Percentiles rank a stretch among this genome's conserved stretches.
Conservation (phyloP, 2,888 invertebrate genomes). For the Mesorhabditis sp. region DNA sequence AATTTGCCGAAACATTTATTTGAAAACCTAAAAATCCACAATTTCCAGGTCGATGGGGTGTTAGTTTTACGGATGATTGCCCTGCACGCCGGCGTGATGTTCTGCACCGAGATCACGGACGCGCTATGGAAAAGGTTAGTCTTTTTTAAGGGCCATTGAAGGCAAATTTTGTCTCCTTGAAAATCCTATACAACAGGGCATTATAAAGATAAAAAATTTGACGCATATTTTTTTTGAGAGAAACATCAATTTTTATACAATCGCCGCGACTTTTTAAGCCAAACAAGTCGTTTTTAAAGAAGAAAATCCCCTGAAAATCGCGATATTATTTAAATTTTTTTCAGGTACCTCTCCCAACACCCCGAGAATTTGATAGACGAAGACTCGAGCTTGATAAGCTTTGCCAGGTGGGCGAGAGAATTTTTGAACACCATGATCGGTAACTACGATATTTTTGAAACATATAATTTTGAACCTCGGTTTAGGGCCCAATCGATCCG, state of each 20-base stretch:
- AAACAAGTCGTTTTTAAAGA: not conserved
- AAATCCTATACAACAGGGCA: no score
- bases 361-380: constrained; percentile 57
- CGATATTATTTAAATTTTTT: not conserved
- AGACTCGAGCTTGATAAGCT: constrained; percentile 53
- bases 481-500: constrained; percentile 45
- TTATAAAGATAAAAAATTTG: not conserved
- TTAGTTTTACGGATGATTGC: constrained; percentile 56
- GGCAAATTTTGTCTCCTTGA: not conserved
- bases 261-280: no score
- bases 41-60: constrained; percentile 53
- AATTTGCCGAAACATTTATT: not conserved
- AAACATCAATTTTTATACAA: no score
- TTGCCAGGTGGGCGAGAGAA: constrained; percentile 36
- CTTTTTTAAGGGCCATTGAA: not conserved
- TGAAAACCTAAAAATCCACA: not conserved
- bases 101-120: constrained; percentile 57
- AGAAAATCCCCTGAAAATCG: no score
- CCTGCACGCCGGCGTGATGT: constrained; percentile 57
- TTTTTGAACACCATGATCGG: not conserved
- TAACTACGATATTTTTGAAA: no score
- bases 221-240: no score
- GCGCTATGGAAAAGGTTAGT: constrained; percentile 45
- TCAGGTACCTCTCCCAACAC: constrained; percentile 44
- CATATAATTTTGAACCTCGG: not conserved